Conservation (phyloP, 2,888 invertebrate genomes). For the Phytoseiulus persimilis region DNA sequence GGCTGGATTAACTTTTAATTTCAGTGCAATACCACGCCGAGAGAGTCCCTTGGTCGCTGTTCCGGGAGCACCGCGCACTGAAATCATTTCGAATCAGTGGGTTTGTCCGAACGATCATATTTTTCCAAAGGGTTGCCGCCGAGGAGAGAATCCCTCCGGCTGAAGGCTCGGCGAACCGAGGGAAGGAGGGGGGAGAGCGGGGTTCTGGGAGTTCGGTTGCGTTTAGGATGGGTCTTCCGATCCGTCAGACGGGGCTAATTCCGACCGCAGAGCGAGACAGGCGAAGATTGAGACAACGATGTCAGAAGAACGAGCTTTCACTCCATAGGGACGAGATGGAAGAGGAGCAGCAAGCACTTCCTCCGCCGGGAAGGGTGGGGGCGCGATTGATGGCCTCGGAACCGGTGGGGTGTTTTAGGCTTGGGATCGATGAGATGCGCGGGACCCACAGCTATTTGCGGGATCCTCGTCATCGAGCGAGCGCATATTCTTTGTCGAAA, state of each 20-base stretch:
- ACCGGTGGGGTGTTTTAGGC: background rate
- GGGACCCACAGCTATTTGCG: background rate
- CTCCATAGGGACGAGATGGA: background rate
- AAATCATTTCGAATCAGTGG: background rate
- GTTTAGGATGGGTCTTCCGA: background rate
- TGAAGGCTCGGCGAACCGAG: background rate
- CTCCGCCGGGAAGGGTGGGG: background rate
- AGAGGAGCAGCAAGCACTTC: background rate
- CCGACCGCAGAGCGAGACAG: background rate
- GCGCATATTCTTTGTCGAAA: background rate
- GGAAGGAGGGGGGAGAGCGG: background rate
- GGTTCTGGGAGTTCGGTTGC: background rate
- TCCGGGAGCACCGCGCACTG: background rate
- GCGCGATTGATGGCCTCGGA: background rate
- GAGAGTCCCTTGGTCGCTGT: background rate
- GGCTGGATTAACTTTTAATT: conserved; percentile 5
- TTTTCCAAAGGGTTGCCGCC: background rate
- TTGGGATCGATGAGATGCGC: background rate
- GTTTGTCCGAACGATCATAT: background rate
- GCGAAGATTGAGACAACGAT: background rate
- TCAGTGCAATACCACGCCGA: background rate
- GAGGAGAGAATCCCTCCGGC: background rate
- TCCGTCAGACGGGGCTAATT: background rate
- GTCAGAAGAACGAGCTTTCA: background rate
- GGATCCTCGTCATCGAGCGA: background rate